Percentiles rank a stretch among this genome's conserved stretches.
These are phyloP conservation scores for Sardina pilchardus DNA, from an alignment of 2,113 vertebrate genomes.

Conservation along the genomic window DNA sequence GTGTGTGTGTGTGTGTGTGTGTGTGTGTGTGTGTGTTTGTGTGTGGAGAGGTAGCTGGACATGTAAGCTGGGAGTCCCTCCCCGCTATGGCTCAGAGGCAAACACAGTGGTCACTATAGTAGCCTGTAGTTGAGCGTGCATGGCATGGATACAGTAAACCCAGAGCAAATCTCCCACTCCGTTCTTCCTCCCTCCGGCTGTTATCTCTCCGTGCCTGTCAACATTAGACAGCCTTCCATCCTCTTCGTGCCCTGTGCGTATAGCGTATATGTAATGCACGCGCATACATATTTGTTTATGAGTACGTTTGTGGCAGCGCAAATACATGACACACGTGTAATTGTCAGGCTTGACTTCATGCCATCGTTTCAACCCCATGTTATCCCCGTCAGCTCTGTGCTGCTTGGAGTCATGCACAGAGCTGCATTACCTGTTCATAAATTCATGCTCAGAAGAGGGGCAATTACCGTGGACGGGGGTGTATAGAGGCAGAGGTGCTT, in stretches of 20 bases:
- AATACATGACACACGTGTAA: not conserved
- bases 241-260: not conserved
- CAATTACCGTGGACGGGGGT: not conserved
- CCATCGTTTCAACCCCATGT: not conserved
- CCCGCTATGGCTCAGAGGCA: not conserved
- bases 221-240: not conserved
- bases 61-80: not conserved
- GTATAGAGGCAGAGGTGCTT: not conserved
- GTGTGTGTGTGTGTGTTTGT: not conserved
- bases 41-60: not conserved
- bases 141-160: not conserved
- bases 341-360: not conserved
- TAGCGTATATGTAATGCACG: too few relatives aligned
- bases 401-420: not conserved
- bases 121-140: not conserved
- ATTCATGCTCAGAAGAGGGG: not conserved
- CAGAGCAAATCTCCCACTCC: not conserved
- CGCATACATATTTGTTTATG: too few relatives aligned
- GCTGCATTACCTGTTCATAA: not conserved
- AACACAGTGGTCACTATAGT: not conserved
- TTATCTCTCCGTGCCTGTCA: not conserved
- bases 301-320: not conserved
- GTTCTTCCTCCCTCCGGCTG: not conserved
- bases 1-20: conserved; percentile 26
- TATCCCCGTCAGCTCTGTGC: not conserved